phyloP scores from a whole-genome alignment of 2,797 vertebrate genomes.

The Heliangelus exortis region DNA sequence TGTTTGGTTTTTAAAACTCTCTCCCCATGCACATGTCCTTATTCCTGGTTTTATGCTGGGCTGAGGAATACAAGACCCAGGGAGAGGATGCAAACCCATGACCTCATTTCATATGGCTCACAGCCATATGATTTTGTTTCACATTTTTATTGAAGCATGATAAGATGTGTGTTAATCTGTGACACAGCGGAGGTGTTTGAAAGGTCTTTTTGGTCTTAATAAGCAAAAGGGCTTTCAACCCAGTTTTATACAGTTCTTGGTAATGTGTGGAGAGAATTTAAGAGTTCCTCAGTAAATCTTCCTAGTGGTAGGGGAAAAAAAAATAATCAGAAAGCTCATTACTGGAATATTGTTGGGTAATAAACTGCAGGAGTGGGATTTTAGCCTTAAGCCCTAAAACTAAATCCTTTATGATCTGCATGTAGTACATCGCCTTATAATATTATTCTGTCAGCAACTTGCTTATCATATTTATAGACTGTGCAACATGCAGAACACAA shows the following conservation, averaged over 20 bases:
- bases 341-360: slow-evolving; percentile 68
- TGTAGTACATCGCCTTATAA: slow-evolving; percentile 72
- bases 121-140: slow-evolving; percentile 11
- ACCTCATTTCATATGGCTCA: slow-evolving; percentile 16
- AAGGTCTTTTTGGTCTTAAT: slow-evolving; percentile 52
- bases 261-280: slow-evolving; percentile 66
- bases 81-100: neutral
- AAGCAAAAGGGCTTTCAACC: slow-evolving; percentile 10
- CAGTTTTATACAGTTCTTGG: slow-evolving; percentile 56
- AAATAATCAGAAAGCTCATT: slow-evolving; percentile 69
- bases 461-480: slow-evolving; percentile 74
- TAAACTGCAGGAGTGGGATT: slow-evolving; percentile 73
- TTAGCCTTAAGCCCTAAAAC: slow-evolving; percentile 73
- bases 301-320: slow-evolving; percentile 5
- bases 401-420: slow-evolving; percentile 76
- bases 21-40: neutral
- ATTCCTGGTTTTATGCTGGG: neutral
- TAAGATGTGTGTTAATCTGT: slow-evolving; percentile 8
- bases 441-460: slow-evolving; percentile 76
- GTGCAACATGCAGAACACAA: slow-evolving; percentile 61
- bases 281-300: slow-evolving; percentile 75
- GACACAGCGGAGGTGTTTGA: slow-evolving; percentile 6
- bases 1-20: neutral
- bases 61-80: neutral
- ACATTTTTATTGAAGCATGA: neutral